Base-by-base conservation (phyloP, 2,888 invertebrate genomes). In the Euphydryas editha region DNA sequence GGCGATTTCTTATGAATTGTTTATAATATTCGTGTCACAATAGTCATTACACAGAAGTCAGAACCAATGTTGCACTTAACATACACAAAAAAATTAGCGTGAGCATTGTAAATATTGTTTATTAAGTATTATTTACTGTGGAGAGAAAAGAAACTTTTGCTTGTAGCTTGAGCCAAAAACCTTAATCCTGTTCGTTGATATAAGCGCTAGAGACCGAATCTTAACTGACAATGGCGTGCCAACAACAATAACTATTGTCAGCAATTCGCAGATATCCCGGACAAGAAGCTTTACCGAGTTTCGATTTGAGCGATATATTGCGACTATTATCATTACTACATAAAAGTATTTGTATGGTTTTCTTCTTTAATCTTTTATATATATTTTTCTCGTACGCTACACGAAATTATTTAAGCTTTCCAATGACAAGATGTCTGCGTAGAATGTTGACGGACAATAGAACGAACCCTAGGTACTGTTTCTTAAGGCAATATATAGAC, bases 161-260 rank as follows among this genome's bases (percentile, higher is more conserved):
- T 70, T 67, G 42, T 69, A 15, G 18, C 70, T 71, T 72, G 70
- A 37, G 8, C 62, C 56, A 56, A 46, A 60, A 42, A 57, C 62
- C 49, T 57, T 51, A 57, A 30, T 59, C 30, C 44, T 24, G 18
- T 54, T 37, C 47, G 55, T 46, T 24, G 54, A 78, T 79, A 78
- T 81, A 77, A 81, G 83, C 83, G 83, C 85, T 86, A 83, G 81
- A 80, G 78, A 75, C 85, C 85, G 84, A 82, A 75, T 75, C 57
- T 78, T 84, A 83, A 82, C 81, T 85, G 85, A 88, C 87, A 87
- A 87, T 86, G 71, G 83, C 79, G 77, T 70, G 70, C 74, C 51
- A 78, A 78, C 74, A 76, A 75, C 73, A 65, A 76, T 78, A 75
- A 66, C 81, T 73, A 83, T 86, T 87, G 86, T 86, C 54, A 36